A percentile compares a stretch with the other conserved stretches of the same genome.
Evolutionary conservation across 2,113 vertebrate species (phyloP).

Genomic region (Steatornis caripensis): DNA sequence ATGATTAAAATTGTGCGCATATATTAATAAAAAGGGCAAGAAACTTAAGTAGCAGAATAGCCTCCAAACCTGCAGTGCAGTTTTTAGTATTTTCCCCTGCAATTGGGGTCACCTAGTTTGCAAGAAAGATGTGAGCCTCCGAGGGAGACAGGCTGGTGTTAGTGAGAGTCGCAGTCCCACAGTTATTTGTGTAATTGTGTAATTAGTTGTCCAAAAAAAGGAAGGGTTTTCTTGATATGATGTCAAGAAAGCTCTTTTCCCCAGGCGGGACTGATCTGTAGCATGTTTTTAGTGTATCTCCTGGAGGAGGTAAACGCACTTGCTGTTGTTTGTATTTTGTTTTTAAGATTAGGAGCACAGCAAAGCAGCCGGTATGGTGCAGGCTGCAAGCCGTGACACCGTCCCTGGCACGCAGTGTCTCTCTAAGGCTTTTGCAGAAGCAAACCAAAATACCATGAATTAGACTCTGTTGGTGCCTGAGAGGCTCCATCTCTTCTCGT

Average conservation of each 20-base stretch:
- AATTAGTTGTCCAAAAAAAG: not conserved
- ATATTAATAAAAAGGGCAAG: not conserved
- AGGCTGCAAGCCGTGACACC: not conserved
- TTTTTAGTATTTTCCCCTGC: not conserved
- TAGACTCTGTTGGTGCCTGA: not conserved
- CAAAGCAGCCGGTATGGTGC: accelerated
- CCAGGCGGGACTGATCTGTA: not conserved
- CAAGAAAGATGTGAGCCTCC: not conserved
- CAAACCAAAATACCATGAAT: not conserved
- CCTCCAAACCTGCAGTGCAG: not conserved
- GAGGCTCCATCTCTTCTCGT: not conserved
- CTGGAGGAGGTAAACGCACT: not conserved
- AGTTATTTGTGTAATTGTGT: not conserved
- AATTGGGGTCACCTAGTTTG: not conserved
- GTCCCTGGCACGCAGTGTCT: accelerated
- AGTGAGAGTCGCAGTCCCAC: not conserved
- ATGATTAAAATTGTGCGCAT: not conserved
- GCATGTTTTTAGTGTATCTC: not conserved
- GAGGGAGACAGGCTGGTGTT: not conserved
- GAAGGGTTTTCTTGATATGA: accelerated
- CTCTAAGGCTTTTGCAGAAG: not conserved
- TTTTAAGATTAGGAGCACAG: not conserved
- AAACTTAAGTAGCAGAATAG: not conserved
- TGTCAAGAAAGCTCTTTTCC: not conserved
- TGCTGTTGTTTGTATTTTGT: not conserved